Conservation (phyloP, 2,113 vertebrate genomes). For the Chaetura pelagica region DNA sequence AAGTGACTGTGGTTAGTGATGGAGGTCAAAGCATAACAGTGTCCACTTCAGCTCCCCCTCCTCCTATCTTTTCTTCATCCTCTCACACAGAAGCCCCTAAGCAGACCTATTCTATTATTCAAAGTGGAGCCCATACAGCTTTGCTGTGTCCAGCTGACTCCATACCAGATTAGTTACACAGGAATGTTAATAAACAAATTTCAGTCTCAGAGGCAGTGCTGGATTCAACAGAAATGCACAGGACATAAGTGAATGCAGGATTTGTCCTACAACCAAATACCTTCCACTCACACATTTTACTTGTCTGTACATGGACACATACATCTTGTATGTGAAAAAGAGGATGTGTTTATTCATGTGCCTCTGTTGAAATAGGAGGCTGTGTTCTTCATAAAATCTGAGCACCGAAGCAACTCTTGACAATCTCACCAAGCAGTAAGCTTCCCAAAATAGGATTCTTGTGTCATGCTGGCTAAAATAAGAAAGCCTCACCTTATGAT, state of each 20-base stretch:
- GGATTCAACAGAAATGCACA: neutral
- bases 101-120: conserved; percentile 79
- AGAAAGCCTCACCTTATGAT: neutral
- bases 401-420: neutral
- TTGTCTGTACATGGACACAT: neutral
- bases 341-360: neutral
- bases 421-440: neutral
- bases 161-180: conserved; percentile 67
- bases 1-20: conserved; percentile 91
- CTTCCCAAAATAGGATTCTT: neutral
- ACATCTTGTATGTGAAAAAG: neutral
- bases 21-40: conserved; percentile 72
- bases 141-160: conserved; percentile 78
- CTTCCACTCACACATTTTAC: neutral
- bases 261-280: neutral
- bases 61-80: conserved; percentile 66
- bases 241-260: neutral
- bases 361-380: neutral
- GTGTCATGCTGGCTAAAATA: neutral
- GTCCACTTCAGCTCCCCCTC: conserved; percentile 54
- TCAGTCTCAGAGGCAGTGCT: neutral
- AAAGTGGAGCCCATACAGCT: conserved; percentile 69
- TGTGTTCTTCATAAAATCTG: neutral
- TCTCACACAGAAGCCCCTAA: conserved; percentile 76
- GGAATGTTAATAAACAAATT: neutral